phyloP scores from a whole-genome alignment of 2,888 invertebrate genomes.

The Mimachlamys varia region DNA sequence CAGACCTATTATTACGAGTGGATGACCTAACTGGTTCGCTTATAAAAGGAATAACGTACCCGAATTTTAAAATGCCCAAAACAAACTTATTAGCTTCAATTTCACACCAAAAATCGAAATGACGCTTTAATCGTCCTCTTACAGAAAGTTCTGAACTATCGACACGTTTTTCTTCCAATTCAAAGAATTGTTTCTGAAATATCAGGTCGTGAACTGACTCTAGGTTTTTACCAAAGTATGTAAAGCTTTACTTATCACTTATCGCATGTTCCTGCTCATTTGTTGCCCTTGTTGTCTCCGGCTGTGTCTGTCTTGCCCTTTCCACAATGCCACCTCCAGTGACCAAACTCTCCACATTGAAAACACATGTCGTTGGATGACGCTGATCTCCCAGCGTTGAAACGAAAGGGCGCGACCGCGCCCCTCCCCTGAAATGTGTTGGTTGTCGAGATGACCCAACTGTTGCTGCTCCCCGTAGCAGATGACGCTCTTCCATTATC shows the following conservation, averaged over 20 bases:
- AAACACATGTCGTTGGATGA: conserved; percentile 31
- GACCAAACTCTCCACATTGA: neutral
- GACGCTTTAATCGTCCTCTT: neutral
- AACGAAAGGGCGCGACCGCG: too few relatives aligned
- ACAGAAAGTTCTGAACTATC: neutral
- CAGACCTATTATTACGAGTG: conserved; percentile 36
- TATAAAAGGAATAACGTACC: neutral
- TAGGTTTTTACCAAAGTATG: neutral
- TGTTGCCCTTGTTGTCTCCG: neutral
- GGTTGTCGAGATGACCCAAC: too few relatives aligned
- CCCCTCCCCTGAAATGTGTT: too few relatives aligned
- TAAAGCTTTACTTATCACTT: conserved; percentile 23
- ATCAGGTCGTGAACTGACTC: neutral
- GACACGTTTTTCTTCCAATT: neutral
- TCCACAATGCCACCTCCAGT: conserved; percentile 6
- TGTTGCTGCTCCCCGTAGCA: too few relatives aligned
- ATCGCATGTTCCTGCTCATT: neutral
- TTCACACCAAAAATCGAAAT: conserved; percentile 37
- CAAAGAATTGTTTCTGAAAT: neutral
- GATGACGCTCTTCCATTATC: too few relatives aligned
- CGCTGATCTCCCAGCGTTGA: too few relatives aligned
- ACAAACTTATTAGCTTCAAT: neutral
- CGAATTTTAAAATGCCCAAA: neutral
- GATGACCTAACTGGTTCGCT: too few relatives aligned
- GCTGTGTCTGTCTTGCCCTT: neutral